phyloP scores from a whole-genome alignment of 2,888 invertebrate species.

The Dryobota labecula region DNA sequence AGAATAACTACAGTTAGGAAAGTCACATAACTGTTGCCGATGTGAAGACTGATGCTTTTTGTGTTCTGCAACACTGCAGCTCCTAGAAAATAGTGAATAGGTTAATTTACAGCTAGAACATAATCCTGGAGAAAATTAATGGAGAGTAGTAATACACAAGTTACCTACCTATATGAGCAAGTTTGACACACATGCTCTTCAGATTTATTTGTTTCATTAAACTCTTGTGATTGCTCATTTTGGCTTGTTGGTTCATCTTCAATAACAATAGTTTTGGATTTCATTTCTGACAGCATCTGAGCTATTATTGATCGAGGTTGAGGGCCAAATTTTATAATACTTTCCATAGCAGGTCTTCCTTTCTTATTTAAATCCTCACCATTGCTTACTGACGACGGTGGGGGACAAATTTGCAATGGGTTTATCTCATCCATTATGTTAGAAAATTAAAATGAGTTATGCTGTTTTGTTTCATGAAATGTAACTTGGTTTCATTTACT shows the following conservation, averaged over 20 bases:
- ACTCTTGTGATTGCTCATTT: constrained; percentile 30
- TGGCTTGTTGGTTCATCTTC: constrained; percentile 30
- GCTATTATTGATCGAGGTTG: constrained; percentile 83
- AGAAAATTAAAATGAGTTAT: neutral
- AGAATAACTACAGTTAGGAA: constrained; percentile 88
- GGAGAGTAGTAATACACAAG: neutral
- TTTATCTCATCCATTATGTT: constrained; percentile 70
- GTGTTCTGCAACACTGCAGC: constrained; percentile 82
- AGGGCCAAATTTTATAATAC: constrained; percentile 75
- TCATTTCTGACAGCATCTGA: constrained; percentile 73
- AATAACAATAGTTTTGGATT: constrained; percentile 47
- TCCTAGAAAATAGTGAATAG: constrained; percentile 69
- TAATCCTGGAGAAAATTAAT: neutral
- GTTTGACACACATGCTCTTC: constrained; percentile 38
- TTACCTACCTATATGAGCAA: constrained; percentile 61
- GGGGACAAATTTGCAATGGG: constrained; percentile 67
- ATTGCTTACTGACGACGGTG: constrained; percentile 19
- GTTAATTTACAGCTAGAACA: neutral
- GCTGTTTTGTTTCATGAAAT: neutral
- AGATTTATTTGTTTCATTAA: constrained; percentile 23
- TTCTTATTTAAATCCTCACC: constrained; percentile 65
- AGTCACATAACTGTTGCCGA: constrained; percentile 87
- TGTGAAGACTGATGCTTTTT: constrained; percentile 83
- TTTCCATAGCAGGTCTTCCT: constrained; percentile 77
- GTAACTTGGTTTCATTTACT: neutral